These are phyloP conservation scores for Seladonia tumulorum DNA, from an alignment of 2,888 invertebrate genomes.

Conservation along the genomic window DNA sequence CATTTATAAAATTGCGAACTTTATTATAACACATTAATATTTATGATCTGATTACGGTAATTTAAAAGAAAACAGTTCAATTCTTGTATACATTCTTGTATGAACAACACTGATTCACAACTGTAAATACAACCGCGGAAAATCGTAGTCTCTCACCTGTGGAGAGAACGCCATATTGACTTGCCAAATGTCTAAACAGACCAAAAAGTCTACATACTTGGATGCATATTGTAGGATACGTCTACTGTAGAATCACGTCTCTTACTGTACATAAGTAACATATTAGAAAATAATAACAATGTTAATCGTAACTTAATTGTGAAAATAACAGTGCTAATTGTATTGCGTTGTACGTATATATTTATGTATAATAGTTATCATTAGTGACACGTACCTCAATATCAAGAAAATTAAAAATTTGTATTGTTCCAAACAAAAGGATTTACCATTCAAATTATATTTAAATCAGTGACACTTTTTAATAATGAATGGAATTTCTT, in stretches of 20 bases:
- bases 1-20: conserved; percentile 17
- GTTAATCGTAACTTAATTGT: background rate
- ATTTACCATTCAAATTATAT: conserved; percentile 18
- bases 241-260: conserved; percentile 7
- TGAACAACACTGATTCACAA: conserved; percentile 12
- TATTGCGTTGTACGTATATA: conserved; percentile 11
- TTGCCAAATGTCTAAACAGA: conserved; percentile 71
- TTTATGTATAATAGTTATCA: conserved; percentile 24
- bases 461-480: conserved; percentile 14
- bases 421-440: background rate
- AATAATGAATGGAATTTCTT: conserved; percentile 21
- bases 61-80: conserved; percentile 3
- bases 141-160: conserved; percentile 69
- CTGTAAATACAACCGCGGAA: conserved; percentile 55
- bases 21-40: background rate
- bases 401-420: conserved; percentile 26
- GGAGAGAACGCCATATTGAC: conserved; percentile 70
- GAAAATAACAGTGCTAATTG: background rate
- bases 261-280: conserved; percentile 15
- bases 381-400: conserved; percentile 31
- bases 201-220: conserved; percentile 52
- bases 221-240: conserved; percentile 19
- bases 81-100: background rate
- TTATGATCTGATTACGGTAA: background rate
- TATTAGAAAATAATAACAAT: conserved; percentile 11